Conservation (phyloP, 2,113 vertebrate genomes). For the Oenanthe oenanthe region DNA sequence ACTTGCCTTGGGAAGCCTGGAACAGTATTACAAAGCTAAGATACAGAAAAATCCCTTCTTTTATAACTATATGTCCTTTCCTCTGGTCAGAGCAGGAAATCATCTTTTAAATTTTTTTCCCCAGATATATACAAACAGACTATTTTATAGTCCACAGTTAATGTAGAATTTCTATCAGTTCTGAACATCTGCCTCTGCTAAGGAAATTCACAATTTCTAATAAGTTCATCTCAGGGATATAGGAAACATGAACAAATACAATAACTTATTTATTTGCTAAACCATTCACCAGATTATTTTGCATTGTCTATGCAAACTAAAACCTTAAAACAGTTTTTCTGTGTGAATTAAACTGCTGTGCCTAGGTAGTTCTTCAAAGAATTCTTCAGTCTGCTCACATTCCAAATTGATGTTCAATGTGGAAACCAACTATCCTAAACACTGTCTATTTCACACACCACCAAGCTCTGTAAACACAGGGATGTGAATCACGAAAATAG, state of each 20-base stretch:
- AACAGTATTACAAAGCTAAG: neutral
- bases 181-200: neutral
- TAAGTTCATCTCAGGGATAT: neutral
- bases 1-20: neutral
- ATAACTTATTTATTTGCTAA: neutral
- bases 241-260: neutral
- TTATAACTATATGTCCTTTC: neutral
- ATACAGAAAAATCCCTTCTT: neutral
- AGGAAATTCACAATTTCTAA: neutral
- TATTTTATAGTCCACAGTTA: neutral
- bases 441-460: constrained; percentile 51
- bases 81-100: neutral
- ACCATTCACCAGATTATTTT: neutral
- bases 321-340: neutral
- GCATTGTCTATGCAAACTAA: neutral
- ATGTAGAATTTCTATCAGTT: neutral
- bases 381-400: constrained; percentile 31
- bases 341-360: neutral
- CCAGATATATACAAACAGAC: neutral
- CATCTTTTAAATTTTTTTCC: neutral
- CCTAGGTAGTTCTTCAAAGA: neutral
- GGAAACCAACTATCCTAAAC: constrained; percentile 46
- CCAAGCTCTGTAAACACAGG: constrained; percentile 41
- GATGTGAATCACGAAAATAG: neutral
- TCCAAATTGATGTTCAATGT: constrained; percentile 34